These are phyloP conservation scores for Polietes domitor DNA, from an alignment of 2,888 invertebrate species.

Conservation along the genomic window DNA sequence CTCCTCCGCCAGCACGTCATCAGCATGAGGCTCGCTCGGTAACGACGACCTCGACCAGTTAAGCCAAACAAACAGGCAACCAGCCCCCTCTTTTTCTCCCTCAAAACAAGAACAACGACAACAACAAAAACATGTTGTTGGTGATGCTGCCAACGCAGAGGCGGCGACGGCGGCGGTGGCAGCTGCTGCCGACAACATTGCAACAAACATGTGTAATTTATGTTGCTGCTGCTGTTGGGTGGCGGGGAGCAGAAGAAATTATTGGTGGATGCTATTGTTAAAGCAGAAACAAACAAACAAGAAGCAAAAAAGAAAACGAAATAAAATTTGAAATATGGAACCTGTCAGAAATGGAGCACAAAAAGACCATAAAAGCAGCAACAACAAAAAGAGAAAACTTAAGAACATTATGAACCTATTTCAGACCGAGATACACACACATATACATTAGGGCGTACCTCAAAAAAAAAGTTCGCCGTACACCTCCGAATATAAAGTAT, in stretches of 20 bases:
- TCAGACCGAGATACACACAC: too few relatives aligned
- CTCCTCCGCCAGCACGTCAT: not conserved
- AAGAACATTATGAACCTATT: not conserved
- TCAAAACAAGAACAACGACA: too few relatives aligned
- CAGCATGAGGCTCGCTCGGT: not conserved
- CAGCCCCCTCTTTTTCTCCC: not conserved
- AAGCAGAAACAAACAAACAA: not conserved
- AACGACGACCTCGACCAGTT: slow-evolving; percentile 4
- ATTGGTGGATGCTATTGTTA: too few relatives aligned
- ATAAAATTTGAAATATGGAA: slow-evolving; percentile 3
- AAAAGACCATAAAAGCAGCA: not conserved
- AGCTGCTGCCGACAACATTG: not conserved
- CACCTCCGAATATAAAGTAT: too few relatives aligned
- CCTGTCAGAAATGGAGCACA: slow-evolving; percentile 3
- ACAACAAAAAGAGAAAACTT: not conserved
- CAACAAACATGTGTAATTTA: not conserved
- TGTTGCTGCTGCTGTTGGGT: not conserved
- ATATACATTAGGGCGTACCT: too few relatives aligned
- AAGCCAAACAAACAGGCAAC: not conserved
- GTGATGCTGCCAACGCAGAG: not conserved
- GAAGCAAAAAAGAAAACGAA: not conserved
- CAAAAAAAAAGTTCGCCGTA: too few relatives aligned
- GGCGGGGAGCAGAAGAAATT: too few relatives aligned
- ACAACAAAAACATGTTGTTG: not conserved
- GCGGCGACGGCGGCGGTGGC: not conserved